Evolutionary conservation across 2,113 vertebrate species (phyloP), one percentile per base, ranked within the genome.

Genomic region (Urocolius indicus): DNA sequence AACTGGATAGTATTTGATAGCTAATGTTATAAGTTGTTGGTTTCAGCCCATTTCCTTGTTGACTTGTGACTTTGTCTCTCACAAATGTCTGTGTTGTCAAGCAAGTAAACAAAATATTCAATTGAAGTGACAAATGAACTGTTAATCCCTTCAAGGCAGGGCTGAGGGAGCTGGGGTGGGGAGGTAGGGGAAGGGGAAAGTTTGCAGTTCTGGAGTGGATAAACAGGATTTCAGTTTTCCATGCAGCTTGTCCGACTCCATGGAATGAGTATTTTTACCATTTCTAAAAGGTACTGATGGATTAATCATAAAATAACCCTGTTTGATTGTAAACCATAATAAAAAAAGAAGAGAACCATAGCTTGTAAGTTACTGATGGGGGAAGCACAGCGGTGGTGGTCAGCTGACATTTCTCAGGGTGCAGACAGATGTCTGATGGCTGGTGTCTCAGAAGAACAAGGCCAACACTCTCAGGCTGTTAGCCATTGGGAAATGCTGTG

Each of bases 31-130:
- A 81, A 58, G 29, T 16, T 73, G 34, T 14, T 89, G 36, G 29
- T 89, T 96, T 95, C 78, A 76, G n/a, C 65, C 61, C 36, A 59
- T 94, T 96, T 90, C 30, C 71, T 82, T 87, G 27, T 82, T 95
- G 88, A 72, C 43, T 83, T 71, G 27, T 89, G 67, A 55, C 81
- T 66, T 7, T 4, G 2, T 87, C 22, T 73, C 52, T 82, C 29
- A 51, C 24, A 77, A 5, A 93, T 86, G 89, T 85, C 75, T 94
- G 20, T 1, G 9, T 94, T 91, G 67, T 87, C 81, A 81, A 84
- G 84, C 80, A 89, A 89, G 48, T 81, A 93, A 92, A 74, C 29
- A 29, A 81, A 65, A 73, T 87, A 93, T 85, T 84, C 87, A 91
- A 94, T 91, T 10, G 22, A 38, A 87, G 80, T 93, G 55, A 95